phyloP scores from a whole-genome alignment of 2,888 invertebrate species.

The Ochropleura plecta region DNA sequence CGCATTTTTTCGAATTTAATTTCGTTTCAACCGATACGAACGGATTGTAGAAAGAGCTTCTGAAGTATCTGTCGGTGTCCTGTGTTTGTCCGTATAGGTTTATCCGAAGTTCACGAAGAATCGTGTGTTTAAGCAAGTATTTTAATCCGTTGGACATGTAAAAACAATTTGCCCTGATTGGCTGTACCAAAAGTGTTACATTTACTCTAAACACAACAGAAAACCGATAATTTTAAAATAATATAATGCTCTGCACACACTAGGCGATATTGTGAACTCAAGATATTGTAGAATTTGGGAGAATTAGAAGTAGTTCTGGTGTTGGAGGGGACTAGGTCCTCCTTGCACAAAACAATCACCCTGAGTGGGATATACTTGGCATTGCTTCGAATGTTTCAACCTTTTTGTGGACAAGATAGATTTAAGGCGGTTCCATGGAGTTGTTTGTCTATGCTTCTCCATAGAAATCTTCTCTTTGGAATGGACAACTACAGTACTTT shows the following conservation, averaged over 20 bases:
- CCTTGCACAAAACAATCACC: neutral
- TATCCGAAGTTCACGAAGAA: neutral
- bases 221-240: conserved; percentile 26
- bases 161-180: neutral
- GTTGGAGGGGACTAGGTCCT: neutral
- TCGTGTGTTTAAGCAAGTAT: neutral
- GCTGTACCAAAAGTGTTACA: conserved; percentile 16
- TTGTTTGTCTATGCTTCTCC: too few species aligned
- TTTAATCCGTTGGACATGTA: neutral
- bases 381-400: too few species aligned
- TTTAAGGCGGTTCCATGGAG: too few species aligned
- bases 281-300: conserved; percentile 2
- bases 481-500: too few species aligned
- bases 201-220: conserved; percentile 15
- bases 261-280: conserved; percentile 23
- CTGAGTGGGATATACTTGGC: too few species aligned
- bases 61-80: neutral
- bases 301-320: too few species aligned
- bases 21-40: neutral
- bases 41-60: neutral
- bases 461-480: too few species aligned
- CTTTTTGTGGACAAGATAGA: too few species aligned
- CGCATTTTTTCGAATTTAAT: neutral
- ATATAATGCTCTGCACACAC: conserved; percentile 28
- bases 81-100: neutral